Base-by-base conservation (phyloP, 2,113 vertebrate species). In the Etia nguti region DNA sequence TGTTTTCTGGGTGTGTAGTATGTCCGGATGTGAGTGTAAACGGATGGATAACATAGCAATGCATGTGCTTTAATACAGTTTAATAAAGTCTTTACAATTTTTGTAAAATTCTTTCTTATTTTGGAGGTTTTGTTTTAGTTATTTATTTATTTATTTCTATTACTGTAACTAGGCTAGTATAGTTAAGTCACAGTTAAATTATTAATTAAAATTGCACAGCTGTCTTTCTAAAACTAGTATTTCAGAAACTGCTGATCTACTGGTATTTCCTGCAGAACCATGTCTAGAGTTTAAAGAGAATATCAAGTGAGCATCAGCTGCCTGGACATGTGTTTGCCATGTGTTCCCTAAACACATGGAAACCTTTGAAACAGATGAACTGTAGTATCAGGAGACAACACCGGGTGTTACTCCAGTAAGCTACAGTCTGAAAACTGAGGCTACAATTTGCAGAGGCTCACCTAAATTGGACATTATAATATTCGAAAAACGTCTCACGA, bases 1-100 rank as follows among this genome's bases (percentile, higher is more conserved):
- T 85, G n/a, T 57, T 81, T 34, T 75, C 80, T 82, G 31, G 24
- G n/a, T 92, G 56, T 88, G 46, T 81, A 29, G 16, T n/a, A 57
- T 59, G 31, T 91, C 41, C 57, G 16, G 3, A 73, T 8, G 3
- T 18, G 12, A 84, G 34, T 77, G 13, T 36, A 48, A 84, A 68
- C 31, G 55, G 68, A 82, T 84, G 18, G 18, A 83, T 4, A 54
- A 68, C 57, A 79, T 13, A 34, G 73, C 55, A 90, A 89, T 90
- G 85, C 88, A 92, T 94, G 88, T 90, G 22, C 91, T 93, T 94
- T 95, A 86, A 88, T 90, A 93, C 86, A 18, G 77, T 91, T 94
- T 80, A 95, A 95, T 96, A 94, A 94, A 94, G 79, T 90, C 84
- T 94, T 85, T 89, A 79, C 87, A 56, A 22, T 50, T 46, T 90